Base-by-base conservation (phyloP, 1,140 invertebrate species). In the Neelides sp. region DNA sequence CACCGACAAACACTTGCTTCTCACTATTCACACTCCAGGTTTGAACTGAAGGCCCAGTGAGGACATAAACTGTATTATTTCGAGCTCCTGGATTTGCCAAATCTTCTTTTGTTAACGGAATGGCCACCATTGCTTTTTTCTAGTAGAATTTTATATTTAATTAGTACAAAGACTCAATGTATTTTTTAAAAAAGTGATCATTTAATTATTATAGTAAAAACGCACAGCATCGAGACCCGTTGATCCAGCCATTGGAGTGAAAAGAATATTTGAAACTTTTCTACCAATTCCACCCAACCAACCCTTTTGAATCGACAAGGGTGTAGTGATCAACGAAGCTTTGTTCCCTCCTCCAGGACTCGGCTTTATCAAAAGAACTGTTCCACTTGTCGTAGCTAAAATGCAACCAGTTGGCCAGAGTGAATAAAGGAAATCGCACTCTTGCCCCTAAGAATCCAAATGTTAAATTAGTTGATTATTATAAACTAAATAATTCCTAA, bases 361-460 rank as follows among this genome's bases (percentile, higher is more conserved):
- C 2, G 79, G 73, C 49, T 78, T 77, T n/a, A 94, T 72, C 4
- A 88, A 69, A 1, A 90, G 77, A 10, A 93, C 71, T 5, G 85
- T 89, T 60, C 85, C 89, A 1, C 89, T 93, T 0, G 90, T 93
- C 12, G 90, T 95, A 2, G 85, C 84, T 23, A 94, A 71, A 55
- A 94, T 73, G 62, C 85, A 85, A 5, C 86, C 85, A 54, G 78
- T 68, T 1, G 79, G 76, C 54, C 79, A 75, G 30, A 81, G 68
- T 53, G 78, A 74, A 1, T 78, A 75, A 12, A 93, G 65, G 42
- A 77, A 78, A 58, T 84, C 82, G 65, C 89, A 92, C 70, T 92
- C 75, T 63, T 77, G 74, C 30, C 75, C 75, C 64, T 69, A 56
- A 39, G 49, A 49, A 36, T n/a, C 12, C 27, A 2, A 48, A 4